Conservation (phyloP, 2,888 invertebrate species). For the Drosophila neonasuta region DNA sequence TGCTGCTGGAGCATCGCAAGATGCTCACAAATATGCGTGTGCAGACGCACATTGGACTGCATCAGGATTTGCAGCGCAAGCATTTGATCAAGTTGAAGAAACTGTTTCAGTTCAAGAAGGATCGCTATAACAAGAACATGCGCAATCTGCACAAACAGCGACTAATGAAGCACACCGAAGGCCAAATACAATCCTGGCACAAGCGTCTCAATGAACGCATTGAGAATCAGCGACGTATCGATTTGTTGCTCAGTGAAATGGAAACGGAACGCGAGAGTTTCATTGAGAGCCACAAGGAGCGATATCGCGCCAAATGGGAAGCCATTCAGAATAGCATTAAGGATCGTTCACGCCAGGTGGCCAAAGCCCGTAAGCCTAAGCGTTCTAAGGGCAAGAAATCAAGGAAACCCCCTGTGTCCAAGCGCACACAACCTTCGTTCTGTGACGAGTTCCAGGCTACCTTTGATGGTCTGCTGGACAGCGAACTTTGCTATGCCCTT, state of each 20-base stretch:
- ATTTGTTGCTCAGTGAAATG: conserved; percentile 47
- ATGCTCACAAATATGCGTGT: conserved; percentile 67
- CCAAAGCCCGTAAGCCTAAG: conserved; percentile 17
- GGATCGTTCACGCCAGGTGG: conserved; percentile 22
- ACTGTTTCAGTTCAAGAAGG: conserved; percentile 75
- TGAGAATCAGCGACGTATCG: conserved; percentile 64
- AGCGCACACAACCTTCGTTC: conserved; percentile 32
- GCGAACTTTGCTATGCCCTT: conserved; percentile 76
- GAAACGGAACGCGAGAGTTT: conserved; percentile 55
- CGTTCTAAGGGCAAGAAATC: conserved; percentile 38
- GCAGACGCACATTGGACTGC: conserved; percentile 63
- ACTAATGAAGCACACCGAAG: conserved; percentile 49
- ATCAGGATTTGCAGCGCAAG: conserved; percentile 75
- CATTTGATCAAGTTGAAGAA: conserved; percentile 80
- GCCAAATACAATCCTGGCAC: conserved; percentile 75
- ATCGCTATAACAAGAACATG: conserved; percentile 72
- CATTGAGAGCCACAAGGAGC: conserved; percentile 66
- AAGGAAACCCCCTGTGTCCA: conserved; percentile 7
- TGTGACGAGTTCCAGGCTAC: conserved; percentile 60
- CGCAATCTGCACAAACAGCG: conserved; percentile 54
- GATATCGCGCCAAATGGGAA: conserved; percentile 66
- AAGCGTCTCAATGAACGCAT: conserved; percentile 76
- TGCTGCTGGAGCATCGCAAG: conserved; percentile 69
- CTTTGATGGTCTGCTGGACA: conserved; percentile 72
- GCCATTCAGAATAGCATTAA: conserved; percentile 64